Percentiles rank a stretch among this genome's conserved stretches.
These are phyloP conservation scores for Scomberomorus guttatus DNA, from an alignment of 2,797 vertebrate genomes.

Conservation along the genomic window DNA sequence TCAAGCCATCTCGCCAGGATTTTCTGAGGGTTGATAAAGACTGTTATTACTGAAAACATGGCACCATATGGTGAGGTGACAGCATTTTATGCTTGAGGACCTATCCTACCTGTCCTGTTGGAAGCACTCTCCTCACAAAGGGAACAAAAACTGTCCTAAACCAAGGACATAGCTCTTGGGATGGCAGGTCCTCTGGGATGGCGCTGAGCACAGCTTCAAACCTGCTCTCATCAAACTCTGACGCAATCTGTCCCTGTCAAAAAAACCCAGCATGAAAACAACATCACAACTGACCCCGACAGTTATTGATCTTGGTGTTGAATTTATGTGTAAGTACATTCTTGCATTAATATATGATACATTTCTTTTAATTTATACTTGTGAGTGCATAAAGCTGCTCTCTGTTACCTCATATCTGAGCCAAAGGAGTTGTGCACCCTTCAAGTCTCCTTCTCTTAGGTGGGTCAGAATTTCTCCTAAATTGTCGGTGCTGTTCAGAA, in stretches of 20 bases:
- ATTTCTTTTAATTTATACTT: not conserved
- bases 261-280: slow-evolving; percentile 35
- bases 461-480: slow-evolving; percentile 88
- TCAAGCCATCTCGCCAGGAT: slow-evolving; percentile 94
- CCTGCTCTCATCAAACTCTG: slow-evolving; percentile 85
- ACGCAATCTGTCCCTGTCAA: slow-evolving; percentile 90
- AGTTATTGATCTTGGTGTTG: not conserved
- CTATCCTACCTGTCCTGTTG: slow-evolving; percentile 89
- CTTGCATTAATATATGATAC: no score
- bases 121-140: slow-evolving; percentile 89
- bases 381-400: not conserved
- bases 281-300: slow-evolving; percentile 4
- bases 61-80: not conserved
- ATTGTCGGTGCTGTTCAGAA: slow-evolving; percentile 90
- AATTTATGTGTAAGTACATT: not conserved
- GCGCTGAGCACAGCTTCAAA: slow-evolving; percentile 89
- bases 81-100: not conserved
- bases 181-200: slow-evolving; percentile 86
- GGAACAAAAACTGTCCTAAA: slow-evolving; percentile 92
- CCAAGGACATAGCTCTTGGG: slow-evolving; percentile 91
- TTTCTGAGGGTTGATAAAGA: slow-evolving; percentile 82
- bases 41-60: not conserved
- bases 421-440: slow-evolving; percentile 94
- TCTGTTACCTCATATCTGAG: slow-evolving; percentile 90
- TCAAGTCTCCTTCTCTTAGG: slow-evolving; percentile 89